Evolutionary conservation across 2,888 invertebrate species (phyloP).

Genomic region (Molorchus minor): DNA sequence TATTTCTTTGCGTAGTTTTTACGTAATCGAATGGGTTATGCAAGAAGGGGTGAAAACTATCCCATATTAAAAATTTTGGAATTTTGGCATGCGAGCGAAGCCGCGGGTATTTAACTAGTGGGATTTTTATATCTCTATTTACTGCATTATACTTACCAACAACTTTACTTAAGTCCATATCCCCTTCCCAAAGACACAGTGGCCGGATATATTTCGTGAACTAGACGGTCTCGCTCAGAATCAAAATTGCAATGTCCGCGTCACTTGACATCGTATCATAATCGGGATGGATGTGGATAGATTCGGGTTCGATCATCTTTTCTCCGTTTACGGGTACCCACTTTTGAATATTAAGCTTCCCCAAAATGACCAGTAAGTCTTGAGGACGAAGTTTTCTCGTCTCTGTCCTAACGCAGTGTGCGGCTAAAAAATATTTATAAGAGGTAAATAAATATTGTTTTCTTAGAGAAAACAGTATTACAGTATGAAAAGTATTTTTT

Average conservation of each 20-base stretch:
- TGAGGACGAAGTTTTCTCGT: conserved; percentile 40
- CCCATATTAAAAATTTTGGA: no score
- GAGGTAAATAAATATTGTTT: not conserved
- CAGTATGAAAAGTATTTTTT: no score
- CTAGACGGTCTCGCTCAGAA: conserved; percentile 63
- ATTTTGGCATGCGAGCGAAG: no score
- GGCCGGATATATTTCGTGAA: conserved; percentile 68
- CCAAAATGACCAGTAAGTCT: conserved; percentile 52
- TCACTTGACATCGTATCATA: conserved; percentile 68
- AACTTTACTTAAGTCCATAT: conserved; percentile 49
- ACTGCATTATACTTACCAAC: conserved; percentile 45
- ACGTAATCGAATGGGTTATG: no score
- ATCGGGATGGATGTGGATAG: conserved; percentile 66
- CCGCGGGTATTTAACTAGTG: no score
- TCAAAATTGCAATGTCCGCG: conserved; percentile 69
- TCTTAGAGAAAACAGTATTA: conserved; percentile 5
- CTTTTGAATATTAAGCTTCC: conserved; percentile 50
- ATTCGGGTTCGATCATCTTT: conserved; percentile 48
- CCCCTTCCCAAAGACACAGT: conserved; percentile 70
- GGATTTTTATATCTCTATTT: no score
- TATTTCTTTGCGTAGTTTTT: no score
- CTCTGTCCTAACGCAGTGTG: conserved; percentile 53
- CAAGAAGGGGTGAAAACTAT: no score
- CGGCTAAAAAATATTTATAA: conserved; percentile 52
- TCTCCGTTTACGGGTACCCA: conserved; percentile 48